Percentiles rank a stretch among this genome's conserved stretches.
These are phyloP conservation scores for Tiaroga cobitis DNA, from an alignment of 2,797 vertebrate species.

Conservation along the genomic window DNA sequence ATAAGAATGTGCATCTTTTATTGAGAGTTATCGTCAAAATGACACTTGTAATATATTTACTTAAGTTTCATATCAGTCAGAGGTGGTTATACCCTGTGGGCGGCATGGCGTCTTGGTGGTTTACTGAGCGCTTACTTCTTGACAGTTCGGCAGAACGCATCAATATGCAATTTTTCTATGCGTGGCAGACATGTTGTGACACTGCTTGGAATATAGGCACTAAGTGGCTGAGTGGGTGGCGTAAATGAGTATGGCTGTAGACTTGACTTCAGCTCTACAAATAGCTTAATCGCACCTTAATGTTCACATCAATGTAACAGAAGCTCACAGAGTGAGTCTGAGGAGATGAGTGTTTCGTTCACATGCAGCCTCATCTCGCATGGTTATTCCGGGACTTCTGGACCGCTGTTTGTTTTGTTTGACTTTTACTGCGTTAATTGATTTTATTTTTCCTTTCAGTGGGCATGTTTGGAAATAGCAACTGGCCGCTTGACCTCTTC, in stretches of 20 bases:
- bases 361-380: background rate
- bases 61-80: conserved; percentile 28
- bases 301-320: conserved; percentile 15
- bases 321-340: background rate
- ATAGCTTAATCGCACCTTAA: conserved; percentile 65
- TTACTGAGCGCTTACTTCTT: conserved; percentile 13
- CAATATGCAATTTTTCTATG: conserved; percentile 44
- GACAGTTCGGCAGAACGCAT: conserved; percentile 36
- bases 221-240: conserved; percentile 71
- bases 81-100: conserved; percentile 31
- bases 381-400: background rate
- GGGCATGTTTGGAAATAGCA: conserved; percentile 59
- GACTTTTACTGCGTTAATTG: conserved; percentile 44
- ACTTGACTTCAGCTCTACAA: conserved; percentile 68
- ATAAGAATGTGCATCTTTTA: background rate
- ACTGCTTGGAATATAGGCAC: conserved; percentile 64
- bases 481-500: background rate
- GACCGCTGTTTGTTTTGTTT: background rate
- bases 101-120: background rate
- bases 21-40: conserved; percentile 8
- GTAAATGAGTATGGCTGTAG: conserved; percentile 68
- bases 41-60: background rate
- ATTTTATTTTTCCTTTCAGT: conserved; percentile 53
- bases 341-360: conserved; percentile 23
- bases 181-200: conserved; percentile 67